Conservation (phyloP, 2,888 invertebrate genomes). For the Sarcophaga variegata region DNA sequence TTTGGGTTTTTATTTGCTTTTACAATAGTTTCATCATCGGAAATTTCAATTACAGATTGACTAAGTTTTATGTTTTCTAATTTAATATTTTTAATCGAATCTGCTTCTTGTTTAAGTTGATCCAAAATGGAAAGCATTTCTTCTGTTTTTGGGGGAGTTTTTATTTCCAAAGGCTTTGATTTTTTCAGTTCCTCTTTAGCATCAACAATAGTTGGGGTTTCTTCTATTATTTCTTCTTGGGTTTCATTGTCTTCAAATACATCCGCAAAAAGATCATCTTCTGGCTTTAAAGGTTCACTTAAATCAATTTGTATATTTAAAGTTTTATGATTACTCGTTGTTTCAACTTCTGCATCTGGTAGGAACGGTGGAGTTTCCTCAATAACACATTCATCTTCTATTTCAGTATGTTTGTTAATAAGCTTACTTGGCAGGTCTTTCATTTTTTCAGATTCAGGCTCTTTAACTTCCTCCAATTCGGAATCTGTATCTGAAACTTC, state of each 20-base stretch:
- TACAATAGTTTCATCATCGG: constrained; percentile 73
- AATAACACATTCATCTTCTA: constrained; percentile 61
- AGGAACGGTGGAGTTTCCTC: constrained; percentile 51
- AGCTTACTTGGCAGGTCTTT: constrained; percentile 83
- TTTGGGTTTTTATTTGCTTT: neutral
- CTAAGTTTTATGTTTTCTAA: constrained; percentile 76
- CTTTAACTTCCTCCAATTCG: constrained; percentile 65
- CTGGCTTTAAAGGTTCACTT: constrained; percentile 11
- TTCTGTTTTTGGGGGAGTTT: constrained; percentile 26
- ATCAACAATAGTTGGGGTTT: neutral
- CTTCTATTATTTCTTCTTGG: neutral
- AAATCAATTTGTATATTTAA: constrained; percentile 54
- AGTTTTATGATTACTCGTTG: constrained; percentile 4
- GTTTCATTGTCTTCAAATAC: constrained; percentile 37
- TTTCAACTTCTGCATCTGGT: constrained; percentile 40
- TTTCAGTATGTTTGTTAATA: constrained; percentile 4
- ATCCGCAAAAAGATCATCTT: constrained; percentile 64
- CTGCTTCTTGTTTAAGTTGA: constrained; percentile 75
- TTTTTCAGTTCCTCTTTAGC: neutral
- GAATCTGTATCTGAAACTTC: constrained; percentile 64
- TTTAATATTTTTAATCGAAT: constrained; percentile 75
- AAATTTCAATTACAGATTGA: constrained; percentile 73
- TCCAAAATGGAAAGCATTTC: constrained; percentile 73
- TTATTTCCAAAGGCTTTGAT: constrained; percentile 2
- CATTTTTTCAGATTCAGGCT: neutral